Evolutionary conservation across 2,113 vertebrate species (phyloP).

Genomic region (Paramormyrops kingsleyae): DNA sequence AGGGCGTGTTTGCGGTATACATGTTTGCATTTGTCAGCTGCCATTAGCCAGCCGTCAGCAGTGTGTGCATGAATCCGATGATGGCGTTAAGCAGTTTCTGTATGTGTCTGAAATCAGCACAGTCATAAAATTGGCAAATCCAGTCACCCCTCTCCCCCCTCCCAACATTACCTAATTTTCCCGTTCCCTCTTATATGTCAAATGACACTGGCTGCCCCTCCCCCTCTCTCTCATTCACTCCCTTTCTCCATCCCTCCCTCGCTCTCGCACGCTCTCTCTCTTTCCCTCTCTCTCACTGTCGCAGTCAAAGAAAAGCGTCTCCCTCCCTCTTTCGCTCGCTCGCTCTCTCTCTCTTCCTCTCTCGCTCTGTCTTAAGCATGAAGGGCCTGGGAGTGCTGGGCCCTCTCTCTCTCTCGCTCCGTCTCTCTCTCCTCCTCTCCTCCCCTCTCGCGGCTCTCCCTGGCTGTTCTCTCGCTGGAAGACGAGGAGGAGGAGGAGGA

Average conservation of each 20-base stretch:
- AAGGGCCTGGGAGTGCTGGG: constrained; percentile 36
- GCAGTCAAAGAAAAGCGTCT: constrained; percentile 19
- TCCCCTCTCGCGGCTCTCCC: constrained; percentile 48
- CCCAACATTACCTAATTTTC: constrained; percentile 24
- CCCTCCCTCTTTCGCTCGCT: constrained; percentile 42
- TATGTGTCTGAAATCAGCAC: constrained; percentile 38
- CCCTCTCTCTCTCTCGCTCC: constrained; percentile 34
- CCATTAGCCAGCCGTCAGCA: constrained; percentile 1
- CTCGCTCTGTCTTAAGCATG: constrained; percentile 43
- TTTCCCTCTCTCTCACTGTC: constrained; percentile 13
- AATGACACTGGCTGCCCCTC: constrained; percentile 27
- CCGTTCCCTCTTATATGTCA: constrained; percentile 27
- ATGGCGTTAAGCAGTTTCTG: constrained; percentile 44
- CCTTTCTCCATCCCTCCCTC: constrained; percentile 25
- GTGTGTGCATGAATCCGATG: constrained; percentile 25
- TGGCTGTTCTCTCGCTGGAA: constrained; percentile 48
- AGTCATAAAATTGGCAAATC: constrained; percentile 34
- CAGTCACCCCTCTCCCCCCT: constrained; percentile 13
- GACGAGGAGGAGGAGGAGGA: constrained; percentile 35
- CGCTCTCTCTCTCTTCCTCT: constrained; percentile 29
- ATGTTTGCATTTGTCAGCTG: constrained; percentile 4
- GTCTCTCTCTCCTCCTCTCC: constrained; percentile 38
- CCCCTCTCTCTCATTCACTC: constrained; percentile 46
- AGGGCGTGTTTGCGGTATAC: constrained; percentile 12
- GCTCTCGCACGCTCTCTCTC: constrained; percentile 5